A percentile compares a stretch with the other conserved stretches of the same genome.
These are phyloP conservation scores for Himalopsyche tibetana DNA, from an alignment of 2,888 invertebrate species.

Conservation along the genomic window DNA sequence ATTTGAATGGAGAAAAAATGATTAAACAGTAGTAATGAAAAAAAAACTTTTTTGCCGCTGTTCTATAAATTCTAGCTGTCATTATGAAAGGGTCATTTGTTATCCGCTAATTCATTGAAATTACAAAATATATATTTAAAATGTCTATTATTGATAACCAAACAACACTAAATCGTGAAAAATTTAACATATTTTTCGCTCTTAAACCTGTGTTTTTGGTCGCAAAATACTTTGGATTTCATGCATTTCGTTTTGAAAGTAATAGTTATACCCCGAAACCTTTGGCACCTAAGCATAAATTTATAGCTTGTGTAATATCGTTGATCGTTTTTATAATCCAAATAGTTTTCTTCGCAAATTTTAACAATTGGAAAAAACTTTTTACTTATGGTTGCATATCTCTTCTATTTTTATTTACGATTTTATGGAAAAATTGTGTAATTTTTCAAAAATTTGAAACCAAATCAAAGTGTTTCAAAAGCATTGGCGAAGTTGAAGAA, in stretches of 20 bases:
- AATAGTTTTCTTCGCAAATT: background rate
- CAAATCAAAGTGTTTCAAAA: background rate
- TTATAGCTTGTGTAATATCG: background rate
- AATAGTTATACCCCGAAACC: background rate
- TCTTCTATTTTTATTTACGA: no score
- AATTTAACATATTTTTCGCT: background rate
- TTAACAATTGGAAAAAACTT: no score
- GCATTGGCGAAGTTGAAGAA: background rate
- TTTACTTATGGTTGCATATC: no score
- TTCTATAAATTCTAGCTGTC: no score
- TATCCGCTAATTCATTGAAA: no score
- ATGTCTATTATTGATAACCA: background rate
- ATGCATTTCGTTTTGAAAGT: background rate
- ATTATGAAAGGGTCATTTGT: no score
- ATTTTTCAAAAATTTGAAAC: background rate
- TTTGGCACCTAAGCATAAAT: background rate
- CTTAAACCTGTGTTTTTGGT: background rate
- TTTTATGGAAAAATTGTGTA: background rate
- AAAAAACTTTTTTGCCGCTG: no score
- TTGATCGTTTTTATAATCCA: background rate
- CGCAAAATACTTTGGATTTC: background rate
- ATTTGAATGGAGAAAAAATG: no score
- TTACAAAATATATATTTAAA: no score
- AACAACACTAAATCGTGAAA: background rate
- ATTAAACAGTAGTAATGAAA: no score